Conservation (phyloP, 1,140 invertebrate genomes). For the Aphelinus certus region DNA sequence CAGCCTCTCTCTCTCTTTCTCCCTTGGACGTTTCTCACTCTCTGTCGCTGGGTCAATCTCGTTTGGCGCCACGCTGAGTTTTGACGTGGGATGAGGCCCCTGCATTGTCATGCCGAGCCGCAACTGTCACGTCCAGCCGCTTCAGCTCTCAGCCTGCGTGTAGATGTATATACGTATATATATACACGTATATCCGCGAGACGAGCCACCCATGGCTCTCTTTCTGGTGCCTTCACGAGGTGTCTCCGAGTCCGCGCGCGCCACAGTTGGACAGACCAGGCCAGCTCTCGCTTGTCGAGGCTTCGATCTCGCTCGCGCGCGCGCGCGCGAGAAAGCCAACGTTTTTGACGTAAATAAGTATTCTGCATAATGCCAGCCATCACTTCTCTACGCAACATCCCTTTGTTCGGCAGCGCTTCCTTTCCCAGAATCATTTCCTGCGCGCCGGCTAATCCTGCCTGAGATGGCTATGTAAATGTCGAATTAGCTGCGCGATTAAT, state of each 20-base stretch:
- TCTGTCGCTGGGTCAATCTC: slow-evolving; percentile 42
- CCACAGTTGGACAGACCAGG: background rate
- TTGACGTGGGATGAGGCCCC: slow-evolving; percentile 65
- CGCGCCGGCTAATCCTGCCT: too few relatives aligned
- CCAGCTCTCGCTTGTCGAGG: slow-evolving; percentile 21
- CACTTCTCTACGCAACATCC: slow-evolving; percentile 16
- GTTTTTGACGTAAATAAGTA: slow-evolving; percentile 28
- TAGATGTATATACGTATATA: background rate
- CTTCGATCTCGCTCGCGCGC: slow-evolving; percentile 26
- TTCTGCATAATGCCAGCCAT: slow-evolving; percentile 33
- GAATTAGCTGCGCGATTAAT: too few relatives aligned
- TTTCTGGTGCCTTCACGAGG: slow-evolving; percentile 19
- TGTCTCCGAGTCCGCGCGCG: slow-evolving; percentile 6
- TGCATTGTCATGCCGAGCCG: slow-evolving; percentile 64
- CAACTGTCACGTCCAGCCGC: slow-evolving; percentile 49
- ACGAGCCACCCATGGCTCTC: slow-evolving; percentile 43
- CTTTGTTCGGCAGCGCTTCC: background rate
- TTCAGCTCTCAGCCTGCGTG: slow-evolving; percentile 27
- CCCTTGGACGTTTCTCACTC: slow-evolving; percentile 9
- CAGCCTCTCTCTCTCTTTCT: slow-evolving; percentile 28
- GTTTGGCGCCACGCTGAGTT: slow-evolving; percentile 63
- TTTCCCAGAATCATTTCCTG: too few relatives aligned
- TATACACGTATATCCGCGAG: slow-evolving; percentile 44
- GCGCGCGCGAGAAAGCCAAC: slow-evolving; percentile 15
- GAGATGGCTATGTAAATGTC: too few relatives aligned